Conservation (phyloP, 2,888 invertebrate species). For the Teleiodes luculella region DNA sequence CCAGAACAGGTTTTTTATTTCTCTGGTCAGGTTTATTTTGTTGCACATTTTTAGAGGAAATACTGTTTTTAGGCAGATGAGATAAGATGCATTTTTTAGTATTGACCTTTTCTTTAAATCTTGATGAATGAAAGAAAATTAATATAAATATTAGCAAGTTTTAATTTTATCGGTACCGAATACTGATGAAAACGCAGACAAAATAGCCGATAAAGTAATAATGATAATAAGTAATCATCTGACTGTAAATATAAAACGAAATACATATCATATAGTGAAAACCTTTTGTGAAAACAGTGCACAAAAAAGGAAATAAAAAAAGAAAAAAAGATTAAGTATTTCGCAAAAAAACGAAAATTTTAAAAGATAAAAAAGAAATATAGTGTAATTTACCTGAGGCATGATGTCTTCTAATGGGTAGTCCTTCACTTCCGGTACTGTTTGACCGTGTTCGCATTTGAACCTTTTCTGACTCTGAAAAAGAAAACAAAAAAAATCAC, state of each 20-base stretch:
- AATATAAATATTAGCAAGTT: no score
- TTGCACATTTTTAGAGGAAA: no score
- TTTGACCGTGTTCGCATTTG: constrained; percentile 77
- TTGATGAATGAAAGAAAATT: no score
- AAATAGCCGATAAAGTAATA: not conserved
- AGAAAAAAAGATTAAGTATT: no score
- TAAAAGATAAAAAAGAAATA: not conserved
- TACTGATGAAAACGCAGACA: constrained; percentile 2
- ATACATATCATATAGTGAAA: no score
- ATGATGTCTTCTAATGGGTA: constrained; percentile 78
- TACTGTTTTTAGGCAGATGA: no score
- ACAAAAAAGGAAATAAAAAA: not conserved
- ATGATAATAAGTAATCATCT: no score
- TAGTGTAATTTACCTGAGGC: constrained; percentile 61
- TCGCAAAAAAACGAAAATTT: not conserved
- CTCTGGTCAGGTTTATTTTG: no score
- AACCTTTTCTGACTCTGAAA: constrained; percentile 74
- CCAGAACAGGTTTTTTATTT: no score
- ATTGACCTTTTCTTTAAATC: no score
- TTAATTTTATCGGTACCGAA: not conserved
- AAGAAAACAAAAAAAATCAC: constrained; percentile 25
- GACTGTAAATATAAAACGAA: no score
- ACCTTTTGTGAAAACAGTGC: not conserved
- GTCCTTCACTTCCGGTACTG: constrained; percentile 78
- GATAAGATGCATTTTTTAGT: no score